These are phyloP conservation scores for Caretta caretta DNA, from an alignment of 2,113 vertebrate species.

Conservation along the genomic window DNA sequence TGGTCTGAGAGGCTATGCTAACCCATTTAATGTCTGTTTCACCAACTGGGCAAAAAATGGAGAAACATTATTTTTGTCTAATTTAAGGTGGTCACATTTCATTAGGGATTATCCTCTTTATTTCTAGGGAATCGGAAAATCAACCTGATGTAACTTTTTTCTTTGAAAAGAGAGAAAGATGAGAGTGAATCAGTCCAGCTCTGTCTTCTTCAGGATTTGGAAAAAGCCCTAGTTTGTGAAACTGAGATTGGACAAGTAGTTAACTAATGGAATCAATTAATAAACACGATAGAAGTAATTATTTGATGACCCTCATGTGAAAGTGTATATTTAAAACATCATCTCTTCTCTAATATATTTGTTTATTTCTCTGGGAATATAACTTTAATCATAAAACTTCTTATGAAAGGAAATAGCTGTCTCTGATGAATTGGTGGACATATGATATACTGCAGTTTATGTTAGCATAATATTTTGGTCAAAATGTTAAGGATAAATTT, in stretches of 20 bases:
- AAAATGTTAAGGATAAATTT: neutral
- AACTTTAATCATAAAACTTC: neutral
- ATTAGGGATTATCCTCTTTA: neutral
- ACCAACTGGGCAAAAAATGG: neutral
- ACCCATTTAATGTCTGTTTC: neutral
- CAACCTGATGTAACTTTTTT: neutral
- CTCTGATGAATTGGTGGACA: neutral
- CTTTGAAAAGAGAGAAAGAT: rapidly evolving
- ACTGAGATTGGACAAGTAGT: neutral
- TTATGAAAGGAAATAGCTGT: neutral
- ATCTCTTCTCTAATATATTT: too few species aligned
- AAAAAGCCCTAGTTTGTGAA: neutral
- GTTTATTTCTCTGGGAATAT: neutral
- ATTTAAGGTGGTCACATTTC: neutral
- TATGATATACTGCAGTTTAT: neutral
- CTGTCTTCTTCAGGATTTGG: neutral
- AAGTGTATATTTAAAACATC: neutral
- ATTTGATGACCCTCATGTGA: neutral
- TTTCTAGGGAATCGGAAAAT: neutral
- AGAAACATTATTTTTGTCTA: neutral
- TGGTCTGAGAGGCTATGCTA: neutral
- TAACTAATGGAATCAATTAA: neutral
- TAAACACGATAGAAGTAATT: neutral
- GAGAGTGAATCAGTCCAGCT: neutral
- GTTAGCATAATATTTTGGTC: neutral